Conservation (phyloP, 2,113 vertebrate species). For the Rhabdornis inornatus region DNA sequence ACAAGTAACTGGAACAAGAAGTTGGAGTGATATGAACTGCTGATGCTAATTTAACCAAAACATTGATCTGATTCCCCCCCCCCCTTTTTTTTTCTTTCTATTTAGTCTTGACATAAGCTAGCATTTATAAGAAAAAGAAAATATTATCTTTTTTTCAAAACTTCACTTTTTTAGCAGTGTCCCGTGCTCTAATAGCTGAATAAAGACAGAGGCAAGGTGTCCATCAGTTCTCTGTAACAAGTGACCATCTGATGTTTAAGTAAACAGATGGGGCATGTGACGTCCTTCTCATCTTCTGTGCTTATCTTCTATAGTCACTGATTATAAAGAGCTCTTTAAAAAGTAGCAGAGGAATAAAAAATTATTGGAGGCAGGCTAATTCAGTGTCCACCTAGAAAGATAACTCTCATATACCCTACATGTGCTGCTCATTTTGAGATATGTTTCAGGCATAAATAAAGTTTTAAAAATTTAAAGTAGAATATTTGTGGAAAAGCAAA, state of each 20-base stretch:
- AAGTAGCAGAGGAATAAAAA: neutral
- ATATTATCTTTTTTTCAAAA: neutral
- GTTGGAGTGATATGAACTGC: neutral
- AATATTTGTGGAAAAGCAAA: neutral
- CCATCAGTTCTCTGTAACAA: neutral
- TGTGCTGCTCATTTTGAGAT: neutral
- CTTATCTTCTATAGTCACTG: neutral
- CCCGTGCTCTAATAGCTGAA: neutral
- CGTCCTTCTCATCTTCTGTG: neutral
- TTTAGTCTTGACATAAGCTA: neutral
- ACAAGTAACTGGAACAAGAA: neutral
- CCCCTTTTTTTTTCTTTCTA: accelerated
- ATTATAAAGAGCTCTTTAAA: neutral
- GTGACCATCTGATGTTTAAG: neutral
- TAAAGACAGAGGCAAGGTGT: neutral
- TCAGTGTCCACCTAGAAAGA: neutral
- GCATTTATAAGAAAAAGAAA: neutral
- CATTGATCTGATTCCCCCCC: neutral
- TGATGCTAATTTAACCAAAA: neutral
- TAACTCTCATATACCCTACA: neutral
- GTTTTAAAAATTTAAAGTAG: neutral
- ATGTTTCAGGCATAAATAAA: neutral
- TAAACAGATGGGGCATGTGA: neutral
- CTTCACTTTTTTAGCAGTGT: neutral
- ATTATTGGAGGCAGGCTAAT: neutral